Evolutionary conservation across 1,140 invertebrate genomes (phyloP).

Genomic region (Zaprionus ornatus): DNA sequence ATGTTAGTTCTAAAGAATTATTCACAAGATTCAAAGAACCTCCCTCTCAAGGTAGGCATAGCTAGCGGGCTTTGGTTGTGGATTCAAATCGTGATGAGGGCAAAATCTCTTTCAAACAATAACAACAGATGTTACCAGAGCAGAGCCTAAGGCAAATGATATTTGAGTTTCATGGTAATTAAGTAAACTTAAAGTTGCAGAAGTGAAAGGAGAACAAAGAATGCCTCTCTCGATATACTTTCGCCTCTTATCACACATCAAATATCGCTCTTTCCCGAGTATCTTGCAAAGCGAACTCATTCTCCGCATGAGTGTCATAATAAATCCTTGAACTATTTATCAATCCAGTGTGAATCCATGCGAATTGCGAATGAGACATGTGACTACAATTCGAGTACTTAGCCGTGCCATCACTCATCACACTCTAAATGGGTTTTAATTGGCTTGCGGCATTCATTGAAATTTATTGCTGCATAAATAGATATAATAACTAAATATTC

Average conservation of each 20-base stretch:
- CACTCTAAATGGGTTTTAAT: conserved; percentile 56
- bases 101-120: not conserved
- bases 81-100: not conserved
- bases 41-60: not conserved
- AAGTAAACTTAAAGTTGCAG: not conserved
- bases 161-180: conserved; percentile 19
- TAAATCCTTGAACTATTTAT: conserved; percentile 22
- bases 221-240: not conserved
- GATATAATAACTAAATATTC: conserved; percentile 16
- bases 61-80: not conserved
- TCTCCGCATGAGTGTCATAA: not conserved
- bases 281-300: not conserved
- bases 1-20: too few relatives aligned
- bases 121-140: not conserved
- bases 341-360: conserved; percentile 9
- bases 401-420: conserved; percentile 27
- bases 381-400: conserved; percentile 34
- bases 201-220: conserved; percentile 9
- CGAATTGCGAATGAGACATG: conserved; percentile 9
- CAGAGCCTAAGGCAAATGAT: conserved; percentile 13
- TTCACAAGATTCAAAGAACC: not conserved
- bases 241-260: not conserved
- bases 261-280: not conserved
- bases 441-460: conserved; percentile 50
- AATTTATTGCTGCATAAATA: conserved; percentile 44